Base-by-base conservation (phyloP, 2,113 vertebrate genomes). In the Miniopterus natalensis region DNA sequence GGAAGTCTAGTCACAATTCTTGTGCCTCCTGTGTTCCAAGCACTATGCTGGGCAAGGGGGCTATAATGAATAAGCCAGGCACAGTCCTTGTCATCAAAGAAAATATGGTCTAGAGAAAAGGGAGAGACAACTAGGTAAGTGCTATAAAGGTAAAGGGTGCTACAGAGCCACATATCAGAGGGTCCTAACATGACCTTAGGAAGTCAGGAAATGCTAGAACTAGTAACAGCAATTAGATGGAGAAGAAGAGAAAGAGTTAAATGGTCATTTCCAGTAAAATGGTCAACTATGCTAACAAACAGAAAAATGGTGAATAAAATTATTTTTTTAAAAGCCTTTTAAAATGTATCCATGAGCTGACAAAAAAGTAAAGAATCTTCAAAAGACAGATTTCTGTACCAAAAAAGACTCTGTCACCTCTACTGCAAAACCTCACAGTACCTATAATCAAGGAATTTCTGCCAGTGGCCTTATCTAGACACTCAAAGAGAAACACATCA, bases 191-290 rank as follows among this genome's bases (percentile, higher is more conserved):
- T 73, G 8, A 73, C n/a, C 21, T 57, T 1, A 23, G 2, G 40
- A 63, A 5, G 23, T 91, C 68, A 96, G 77, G 61, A 95, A 84
- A 84, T 66, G 55, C 42, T 91, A 79, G 40, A 84, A 81, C 2
- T 81, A 59, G 83, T 65, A 18, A 84, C 36, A 11, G 14, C 20
- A 55, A 86, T 2, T 65, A 21, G 51, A 61, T 74, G 51, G 18
- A 55, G 27, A 75, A n/a, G 53, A 92, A 83, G 42, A 27, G 9
- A 83, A 49, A 57, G 47, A 63, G 17, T 65, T 83, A 80, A 90
- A 90, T 15, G 27, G 45, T 57, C 79, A 47, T 40, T 71, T 75
- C 57, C 31, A 71, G 31, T 31, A 92, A 49, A 51, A 73, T 73
- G n/a, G 77, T 20, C 42, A 84, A 71, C 45, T 29, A 70, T 2